A percentile compares a stretch with the other conserved stretches of the same genome.
Conservation (phyloP, 2,888 invertebrate species). For the Lasioglossum calceatum region DNA sequence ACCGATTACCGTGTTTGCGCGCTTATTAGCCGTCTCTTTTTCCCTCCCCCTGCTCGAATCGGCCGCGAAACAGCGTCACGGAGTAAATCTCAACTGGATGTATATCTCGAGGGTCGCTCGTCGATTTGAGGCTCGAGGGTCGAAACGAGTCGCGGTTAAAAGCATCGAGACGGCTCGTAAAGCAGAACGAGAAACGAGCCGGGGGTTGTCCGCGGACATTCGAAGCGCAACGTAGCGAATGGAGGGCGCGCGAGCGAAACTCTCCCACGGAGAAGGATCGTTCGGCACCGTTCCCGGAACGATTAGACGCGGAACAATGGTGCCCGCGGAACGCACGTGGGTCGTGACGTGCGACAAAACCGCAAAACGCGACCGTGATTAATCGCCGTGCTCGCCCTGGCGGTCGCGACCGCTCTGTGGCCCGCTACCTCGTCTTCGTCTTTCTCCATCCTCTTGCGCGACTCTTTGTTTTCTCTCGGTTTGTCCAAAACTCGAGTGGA, state of each 20-base stretch:
- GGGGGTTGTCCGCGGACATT: slow-evolving; percentile 2
- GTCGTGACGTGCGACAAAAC: slow-evolving; percentile 76
- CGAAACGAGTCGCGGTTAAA: neutral
- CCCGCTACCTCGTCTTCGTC: slow-evolving; percentile 11
- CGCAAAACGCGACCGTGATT: slow-evolving; percentile 78
- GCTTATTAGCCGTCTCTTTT: slow-evolving; percentile 2
- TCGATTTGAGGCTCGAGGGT: neutral
- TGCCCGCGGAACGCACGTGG: slow-evolving; percentile 69
- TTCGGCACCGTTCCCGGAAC: slow-evolving; percentile 77
- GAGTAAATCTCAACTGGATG: neutral
- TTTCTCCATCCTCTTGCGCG: neutral
- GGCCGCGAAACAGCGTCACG: slow-evolving; percentile 1
- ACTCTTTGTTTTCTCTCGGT: neutral
- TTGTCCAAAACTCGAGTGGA: neutral
- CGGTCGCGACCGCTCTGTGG: slow-evolving; percentile 33
- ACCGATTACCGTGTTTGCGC: slow-evolving; percentile 34
- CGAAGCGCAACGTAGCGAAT: neutral
- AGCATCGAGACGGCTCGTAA: slow-evolving; percentile 16
- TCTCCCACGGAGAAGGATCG: slow-evolving; percentile 73
- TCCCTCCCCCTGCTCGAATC: neutral
- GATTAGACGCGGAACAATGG: slow-evolving; percentile 79
- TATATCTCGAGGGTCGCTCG: neutral
- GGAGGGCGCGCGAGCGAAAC: slow-evolving; percentile 49
- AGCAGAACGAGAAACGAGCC: slow-evolving; percentile 26
- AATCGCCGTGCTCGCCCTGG: slow-evolving; percentile 68